A percentile compares a stretch with the other conserved stretches of the same genome.
These are phyloP conservation scores for Psophia crepitans DNA, from an alignment of 2,113 vertebrate genomes.

Conservation along the genomic window DNA sequence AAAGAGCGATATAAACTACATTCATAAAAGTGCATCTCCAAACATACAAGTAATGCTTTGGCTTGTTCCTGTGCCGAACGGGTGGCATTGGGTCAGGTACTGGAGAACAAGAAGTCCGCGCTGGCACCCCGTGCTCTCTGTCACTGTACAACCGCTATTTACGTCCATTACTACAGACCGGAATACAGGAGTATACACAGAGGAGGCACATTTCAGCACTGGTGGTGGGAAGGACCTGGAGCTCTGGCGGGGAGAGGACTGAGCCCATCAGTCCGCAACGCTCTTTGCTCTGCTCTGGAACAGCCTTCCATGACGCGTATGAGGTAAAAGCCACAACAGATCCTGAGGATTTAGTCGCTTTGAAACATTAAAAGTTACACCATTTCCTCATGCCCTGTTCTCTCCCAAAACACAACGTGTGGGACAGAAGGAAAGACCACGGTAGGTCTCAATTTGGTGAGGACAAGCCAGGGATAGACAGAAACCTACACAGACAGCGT, in stretches of 20 bases:
- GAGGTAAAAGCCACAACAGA: constrained; percentile 56
- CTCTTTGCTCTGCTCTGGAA: constrained; percentile 13
- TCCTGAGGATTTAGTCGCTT: constrained; percentile 41
- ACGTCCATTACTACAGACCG: not conserved
- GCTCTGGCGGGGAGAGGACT: not conserved
- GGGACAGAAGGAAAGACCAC: not conserved
- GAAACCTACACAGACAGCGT: not conserved
- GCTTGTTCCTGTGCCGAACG: constrained; percentile 74
- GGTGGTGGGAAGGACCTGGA: not conserved
- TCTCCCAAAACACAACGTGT: not conserved
- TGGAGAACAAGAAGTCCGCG: not conserved
- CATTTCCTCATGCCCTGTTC: not conserved
- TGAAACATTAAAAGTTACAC: not conserved
- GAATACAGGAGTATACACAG: not conserved
- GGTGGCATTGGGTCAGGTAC: constrained; percentile 34
- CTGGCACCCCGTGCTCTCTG: constrained; percentile 41
- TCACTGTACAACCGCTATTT: not conserved
- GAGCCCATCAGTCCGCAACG: not conserved
- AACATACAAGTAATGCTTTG: constrained; percentile 80
- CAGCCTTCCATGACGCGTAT: not conserved
- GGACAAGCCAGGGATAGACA: not conserved
- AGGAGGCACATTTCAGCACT: constrained; percentile 5
- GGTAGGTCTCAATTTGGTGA: not conserved
- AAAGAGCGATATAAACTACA: constrained; percentile 83
- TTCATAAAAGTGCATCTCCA: constrained; percentile 93